phyloP scores from a whole-genome alignment of 2,113 vertebrate genomes.

The Lota lota region DNA sequence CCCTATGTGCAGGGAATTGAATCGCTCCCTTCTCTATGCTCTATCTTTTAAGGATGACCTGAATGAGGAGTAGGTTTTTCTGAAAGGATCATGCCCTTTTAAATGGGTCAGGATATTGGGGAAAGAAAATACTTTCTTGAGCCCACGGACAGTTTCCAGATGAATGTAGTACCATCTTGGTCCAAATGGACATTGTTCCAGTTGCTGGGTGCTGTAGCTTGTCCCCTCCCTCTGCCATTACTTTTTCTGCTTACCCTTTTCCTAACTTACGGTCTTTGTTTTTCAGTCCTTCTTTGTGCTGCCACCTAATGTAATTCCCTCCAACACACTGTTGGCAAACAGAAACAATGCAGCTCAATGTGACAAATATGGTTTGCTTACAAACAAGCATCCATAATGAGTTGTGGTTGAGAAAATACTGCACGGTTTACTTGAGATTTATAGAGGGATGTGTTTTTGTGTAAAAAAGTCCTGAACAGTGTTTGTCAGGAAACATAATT shows the following conservation, averaged over 20 bases:
- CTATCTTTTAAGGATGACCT: conserved; percentile 32
- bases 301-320: not conserved
- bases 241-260: not conserved
- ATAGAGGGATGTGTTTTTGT: not conserved
- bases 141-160: not conserved
- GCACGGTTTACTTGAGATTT: not conserved
- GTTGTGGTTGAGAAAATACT: not conserved
- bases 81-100: conserved; percentile 33
- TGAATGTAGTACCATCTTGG: not conserved
- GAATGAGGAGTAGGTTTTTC: conserved; percentile 12
- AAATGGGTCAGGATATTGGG: not conserved
- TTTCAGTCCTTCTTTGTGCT: not conserved
- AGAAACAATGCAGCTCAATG: not conserved
- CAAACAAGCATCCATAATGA: not conserved
- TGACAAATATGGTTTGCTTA: not conserved
- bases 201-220: not conserved
- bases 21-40: conserved; percentile 24
- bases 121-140: conserved; percentile 2
- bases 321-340: not conserved
- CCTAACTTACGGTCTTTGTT: not conserved
- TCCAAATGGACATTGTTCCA: conserved; percentile 5
- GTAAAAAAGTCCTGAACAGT: not conserved
- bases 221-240: not conserved
- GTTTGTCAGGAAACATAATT: not conserved
- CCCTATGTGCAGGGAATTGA: conserved; percentile 30